Percentiles rank a stretch among this genome's conserved stretches.
phyloP scores from a whole-genome alignment of 2,888 invertebrate genomes.

The Actias luna region DNA sequence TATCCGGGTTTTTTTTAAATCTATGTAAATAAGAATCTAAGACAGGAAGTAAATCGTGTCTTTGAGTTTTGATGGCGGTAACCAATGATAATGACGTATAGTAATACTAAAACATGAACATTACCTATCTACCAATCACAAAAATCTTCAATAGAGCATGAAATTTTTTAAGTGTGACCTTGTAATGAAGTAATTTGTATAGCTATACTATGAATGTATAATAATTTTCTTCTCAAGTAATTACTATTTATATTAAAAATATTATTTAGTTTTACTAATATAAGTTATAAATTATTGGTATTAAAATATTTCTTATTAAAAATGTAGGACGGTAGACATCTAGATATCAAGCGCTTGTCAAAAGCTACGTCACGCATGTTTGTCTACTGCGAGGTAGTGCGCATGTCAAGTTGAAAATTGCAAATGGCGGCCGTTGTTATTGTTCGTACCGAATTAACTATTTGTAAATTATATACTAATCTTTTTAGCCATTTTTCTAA shows the following conservation, averaged over 20 bases:
- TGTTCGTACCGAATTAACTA: conserved; percentile 95
- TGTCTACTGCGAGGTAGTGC: conserved; percentile 81
- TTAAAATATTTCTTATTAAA: background rate
- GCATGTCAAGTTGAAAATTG: conserved; percentile 93
- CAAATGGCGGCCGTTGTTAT: conserved; percentile 99
- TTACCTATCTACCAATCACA: conserved; percentile 63
- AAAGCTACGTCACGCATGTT: conserved; percentile 67
- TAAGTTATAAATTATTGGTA: background rate
- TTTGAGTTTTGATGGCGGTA: conserved; percentile 67
- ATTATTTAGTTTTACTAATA: conserved; percentile 2
- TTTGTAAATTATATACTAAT: conserved; percentile 86
- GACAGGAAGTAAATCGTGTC: conserved; percentile 77
- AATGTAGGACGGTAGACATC: background rate
- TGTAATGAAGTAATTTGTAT: conserved; percentile 40
- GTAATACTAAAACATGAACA: conserved; percentile 64
- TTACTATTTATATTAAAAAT: conserved; percentile 9
- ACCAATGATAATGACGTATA: conserved; percentile 55
- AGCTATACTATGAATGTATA: background rate
- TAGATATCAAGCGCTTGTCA: conserved; percentile 36
- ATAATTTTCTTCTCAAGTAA: background rate
- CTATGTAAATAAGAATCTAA: background rate
- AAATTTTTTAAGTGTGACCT: conserved; percentile 52
- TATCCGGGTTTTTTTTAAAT: background rate
- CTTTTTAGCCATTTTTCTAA: conserved; percentile 84
- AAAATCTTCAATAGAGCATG: conserved; percentile 66